Base-by-base conservation (phyloP, 2,797 vertebrate genomes). In the Antennarius maculatus region DNA sequence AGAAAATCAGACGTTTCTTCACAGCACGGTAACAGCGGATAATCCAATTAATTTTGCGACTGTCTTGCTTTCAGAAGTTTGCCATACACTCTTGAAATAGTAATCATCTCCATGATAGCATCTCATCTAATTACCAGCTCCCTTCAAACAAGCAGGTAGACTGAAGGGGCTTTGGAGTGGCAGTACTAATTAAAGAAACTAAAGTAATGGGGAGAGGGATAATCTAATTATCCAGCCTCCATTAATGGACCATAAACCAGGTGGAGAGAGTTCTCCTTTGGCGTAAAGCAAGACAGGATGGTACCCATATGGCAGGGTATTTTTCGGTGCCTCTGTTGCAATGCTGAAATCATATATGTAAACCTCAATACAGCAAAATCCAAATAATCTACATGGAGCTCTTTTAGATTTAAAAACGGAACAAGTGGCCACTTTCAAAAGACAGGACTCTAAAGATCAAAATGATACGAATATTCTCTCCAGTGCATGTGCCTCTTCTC, bases 161-260 rank as follows among this genome's bases (percentile, higher is more conserved):
- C 47, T 74, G 23, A 56, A 64, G 60, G 74, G 57, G 47, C 61
- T 70, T 31, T 16, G 27, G 64, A 81, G 49, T 63, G n/a, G 54
- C 56, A 61, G 34, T 49, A 15, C 77, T 86, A 65, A 83, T 86
- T 85, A 77, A 76, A 85, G 60, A 52, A 71, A 47, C 72, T 67
- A 23, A 61, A 71, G 74, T 81, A 77, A 79, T 76, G 59, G 62
- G 56, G 69, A 61, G 58, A 77, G 72, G 61, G 65, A 75, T 78
- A 66, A 82, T 83, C 71, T 69, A 65, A 84, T 86, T 79, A 78
- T 45, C 55, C 39, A 60, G 58, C 71, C 64, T 54, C 55, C 72
- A 69, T 71, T 64, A 79, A 82, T 71, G 71, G 76, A 17, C 69
- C 56, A 66, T 85, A 74, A 90, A 79, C 50, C 52, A 42, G 61